Evolutionary conservation across 2,888 invertebrate species (phyloP).

Genomic region (Portevinia maculata): DNA sequence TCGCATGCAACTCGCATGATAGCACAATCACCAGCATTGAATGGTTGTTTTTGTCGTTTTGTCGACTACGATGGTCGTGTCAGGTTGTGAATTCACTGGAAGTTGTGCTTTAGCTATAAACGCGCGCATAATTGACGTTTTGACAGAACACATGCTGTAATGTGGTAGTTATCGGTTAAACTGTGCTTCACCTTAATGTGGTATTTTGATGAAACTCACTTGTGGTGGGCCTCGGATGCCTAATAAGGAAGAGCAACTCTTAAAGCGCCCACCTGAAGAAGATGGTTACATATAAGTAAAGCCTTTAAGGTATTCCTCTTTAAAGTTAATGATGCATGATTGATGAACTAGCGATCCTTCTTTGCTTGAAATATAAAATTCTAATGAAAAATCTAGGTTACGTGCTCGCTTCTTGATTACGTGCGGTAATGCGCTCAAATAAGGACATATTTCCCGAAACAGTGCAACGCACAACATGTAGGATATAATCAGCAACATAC

Average conservation of each 20-base stretch:
- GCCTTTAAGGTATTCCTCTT: too few relatives aligned
- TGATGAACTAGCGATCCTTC: too few relatives aligned
- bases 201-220: neutral
- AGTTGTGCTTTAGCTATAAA: conserved; percentile 49
- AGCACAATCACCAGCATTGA: conserved; percentile 57
- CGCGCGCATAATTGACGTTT: conserved; percentile 41
- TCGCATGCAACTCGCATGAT: conserved; percentile 46
- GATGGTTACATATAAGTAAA: neutral
- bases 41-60: conserved; percentile 57
- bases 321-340: too few relatives aligned
- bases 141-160: conserved; percentile 50
- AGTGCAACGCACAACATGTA: too few relatives aligned
- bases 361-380: too few relatives aligned
- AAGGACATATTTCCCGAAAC: too few relatives aligned
- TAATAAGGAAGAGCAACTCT: neutral
- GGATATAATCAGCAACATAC: too few relatives aligned
- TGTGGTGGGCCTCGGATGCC: neutral
- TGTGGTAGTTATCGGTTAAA: conserved; percentile 34
- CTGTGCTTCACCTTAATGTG: conserved; percentile 19
- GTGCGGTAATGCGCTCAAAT: too few relatives aligned
- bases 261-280: neutral
- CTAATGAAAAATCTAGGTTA: too few relatives aligned
- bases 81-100: conserved; percentile 46
- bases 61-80: conserved; percentile 17
- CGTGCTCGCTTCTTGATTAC: too few relatives aligned